phyloP scores from a whole-genome alignment of 53 echinoderm and acorn worm species.

The Apostichopus leukothele region DNA sequence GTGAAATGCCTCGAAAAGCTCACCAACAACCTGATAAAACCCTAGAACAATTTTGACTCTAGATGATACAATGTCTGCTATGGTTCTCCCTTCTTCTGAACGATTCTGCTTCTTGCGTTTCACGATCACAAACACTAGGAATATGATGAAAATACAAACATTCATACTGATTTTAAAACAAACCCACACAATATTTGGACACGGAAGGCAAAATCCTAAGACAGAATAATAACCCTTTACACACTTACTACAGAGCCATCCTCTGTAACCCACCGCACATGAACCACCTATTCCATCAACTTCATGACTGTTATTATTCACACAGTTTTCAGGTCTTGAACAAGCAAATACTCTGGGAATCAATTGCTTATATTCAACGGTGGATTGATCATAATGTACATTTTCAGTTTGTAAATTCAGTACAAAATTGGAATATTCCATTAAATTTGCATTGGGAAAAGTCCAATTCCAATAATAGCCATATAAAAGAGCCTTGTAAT shows the following conservation, averaged over 20 bases:
- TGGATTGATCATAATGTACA: neutral
- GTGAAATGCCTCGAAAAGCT: conserved; percentile 51
- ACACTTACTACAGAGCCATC: conserved; percentile 27
- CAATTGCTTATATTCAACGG: neutral
- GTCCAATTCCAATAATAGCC: conserved; percentile 42
- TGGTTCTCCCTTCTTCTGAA: conserved; percentile 12
- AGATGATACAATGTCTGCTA: conserved; percentile 39
- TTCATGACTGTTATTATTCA: neutral
- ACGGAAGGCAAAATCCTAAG: neutral
- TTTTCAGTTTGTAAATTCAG: neutral
- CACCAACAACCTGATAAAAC: conserved; percentile 68
- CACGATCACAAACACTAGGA: too few relatives aligned
- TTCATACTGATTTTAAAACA: neutral
- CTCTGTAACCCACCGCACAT: neutral
- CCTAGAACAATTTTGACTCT: conserved; percentile 63
- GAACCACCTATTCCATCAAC: neutral
- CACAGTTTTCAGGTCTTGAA: neutral
- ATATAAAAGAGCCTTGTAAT: neutral
- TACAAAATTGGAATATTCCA: conserved; percentile 6
- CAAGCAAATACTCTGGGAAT: neutral
- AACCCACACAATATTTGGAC: neutral
- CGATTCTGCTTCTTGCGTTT: neutral
- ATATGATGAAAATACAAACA: neutral
- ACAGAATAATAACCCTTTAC: neutral
- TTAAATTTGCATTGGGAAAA: neutral